A percentile compares a stretch with the other conserved stretches of the same genome.
phyloP scores from a whole-genome alignment of 2,888 invertebrate genomes.

The Caenorhabditis sp. region DNA sequence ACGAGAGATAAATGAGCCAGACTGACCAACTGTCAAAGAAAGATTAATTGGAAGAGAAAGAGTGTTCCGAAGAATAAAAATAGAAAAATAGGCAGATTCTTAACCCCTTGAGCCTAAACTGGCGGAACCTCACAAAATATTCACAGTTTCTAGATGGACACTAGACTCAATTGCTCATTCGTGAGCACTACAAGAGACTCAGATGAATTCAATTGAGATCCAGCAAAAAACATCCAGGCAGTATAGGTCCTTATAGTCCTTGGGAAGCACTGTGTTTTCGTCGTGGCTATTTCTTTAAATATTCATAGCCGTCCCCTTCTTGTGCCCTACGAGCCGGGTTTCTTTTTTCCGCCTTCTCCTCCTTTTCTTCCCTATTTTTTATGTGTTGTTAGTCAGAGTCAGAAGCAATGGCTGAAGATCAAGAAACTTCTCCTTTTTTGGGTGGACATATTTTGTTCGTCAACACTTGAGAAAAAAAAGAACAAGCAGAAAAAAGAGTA shows the following conservation, averaged over 20 bases:
- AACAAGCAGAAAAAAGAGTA: slow-evolving; percentile 11
- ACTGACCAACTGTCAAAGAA: not conserved
- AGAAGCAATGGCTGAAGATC: slow-evolving; percentile 59
- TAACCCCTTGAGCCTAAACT: too few species aligned
- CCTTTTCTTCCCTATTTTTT: slow-evolving; percentile 40
- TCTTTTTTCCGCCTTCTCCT: slow-evolving; percentile 32
- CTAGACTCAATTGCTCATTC: slow-evolving; percentile 8
- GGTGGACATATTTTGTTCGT: slow-evolving; percentile 45
- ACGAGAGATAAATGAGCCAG: slow-evolving; percentile 5
- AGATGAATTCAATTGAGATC: slow-evolving; percentile 25
- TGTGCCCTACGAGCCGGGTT: slow-evolving; percentile 37
- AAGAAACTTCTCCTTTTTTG: slow-evolving; percentile 46
- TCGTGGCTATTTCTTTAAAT: slow-evolving; percentile 55
- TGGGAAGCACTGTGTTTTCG: slow-evolving; percentile 55
- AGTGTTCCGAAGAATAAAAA: slow-evolving; percentile 7
- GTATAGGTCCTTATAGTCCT: slow-evolving; percentile 16
- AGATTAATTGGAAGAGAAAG: slow-evolving; percentile 8
- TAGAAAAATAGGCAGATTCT: not conserved
- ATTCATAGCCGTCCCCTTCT: slow-evolving; percentile 60
- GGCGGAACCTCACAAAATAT: not conserved
- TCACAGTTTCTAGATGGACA: not conserved
- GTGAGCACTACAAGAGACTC: not conserved
- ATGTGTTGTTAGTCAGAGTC: slow-evolving; percentile 59
- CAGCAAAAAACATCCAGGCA: not conserved
- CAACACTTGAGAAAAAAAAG: slow-evolving; percentile 52